Conservation (phyloP, 37 sponge, comb jelly and placozoan species). For the Aplysina aerophoba region DNA sequence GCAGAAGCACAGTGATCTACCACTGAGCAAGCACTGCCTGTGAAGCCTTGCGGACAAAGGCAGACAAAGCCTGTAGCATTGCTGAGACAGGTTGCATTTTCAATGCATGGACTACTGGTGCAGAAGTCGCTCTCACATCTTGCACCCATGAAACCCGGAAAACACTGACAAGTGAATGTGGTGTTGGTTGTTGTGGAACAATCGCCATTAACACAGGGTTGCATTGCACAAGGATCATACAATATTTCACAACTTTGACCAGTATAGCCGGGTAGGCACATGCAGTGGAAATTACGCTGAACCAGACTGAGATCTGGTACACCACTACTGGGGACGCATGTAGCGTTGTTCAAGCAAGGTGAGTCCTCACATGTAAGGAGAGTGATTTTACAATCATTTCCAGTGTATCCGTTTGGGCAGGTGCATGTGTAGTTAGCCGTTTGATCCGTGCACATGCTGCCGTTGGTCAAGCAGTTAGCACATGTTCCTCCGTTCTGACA, state of each 20-base stretch:
- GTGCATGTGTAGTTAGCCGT: conserved; percentile 47
- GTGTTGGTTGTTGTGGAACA: conserved; percentile 17
- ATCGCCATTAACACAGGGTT: conserved; percentile 55
- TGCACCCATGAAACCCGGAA: conserved; percentile 34
- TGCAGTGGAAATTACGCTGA: conserved; percentile 14
- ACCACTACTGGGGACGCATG: conserved; percentile 1
- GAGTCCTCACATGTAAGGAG: conserved; percentile 32
- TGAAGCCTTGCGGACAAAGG: conserved; percentile 25
- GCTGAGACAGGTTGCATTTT: not conserved
- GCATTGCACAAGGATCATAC: conserved; percentile 26
- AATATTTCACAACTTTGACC: conserved; percentile 56
- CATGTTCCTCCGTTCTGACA: conserved; percentile 75
- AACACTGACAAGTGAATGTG: conserved; percentile 36
- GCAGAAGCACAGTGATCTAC: conserved; percentile 1
- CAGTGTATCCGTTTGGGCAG: conserved; percentile 58
- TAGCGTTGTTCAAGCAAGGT: conserved; percentile 43
- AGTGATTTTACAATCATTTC: conserved; percentile 32
- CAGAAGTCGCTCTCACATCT: conserved; percentile 51
- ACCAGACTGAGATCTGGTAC: conserved; percentile 11
- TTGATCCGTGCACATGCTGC: conserved; percentile 35
- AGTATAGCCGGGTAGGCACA: conserved; percentile 45
- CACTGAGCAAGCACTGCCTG: conserved; percentile 8
- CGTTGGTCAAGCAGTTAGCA: conserved; percentile 48
- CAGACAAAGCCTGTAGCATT: conserved; percentile 28
- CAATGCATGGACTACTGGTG: not conserved